Conservation (phyloP, 2,888 invertebrate genomes). For the Synergus umbraculus region DNA sequence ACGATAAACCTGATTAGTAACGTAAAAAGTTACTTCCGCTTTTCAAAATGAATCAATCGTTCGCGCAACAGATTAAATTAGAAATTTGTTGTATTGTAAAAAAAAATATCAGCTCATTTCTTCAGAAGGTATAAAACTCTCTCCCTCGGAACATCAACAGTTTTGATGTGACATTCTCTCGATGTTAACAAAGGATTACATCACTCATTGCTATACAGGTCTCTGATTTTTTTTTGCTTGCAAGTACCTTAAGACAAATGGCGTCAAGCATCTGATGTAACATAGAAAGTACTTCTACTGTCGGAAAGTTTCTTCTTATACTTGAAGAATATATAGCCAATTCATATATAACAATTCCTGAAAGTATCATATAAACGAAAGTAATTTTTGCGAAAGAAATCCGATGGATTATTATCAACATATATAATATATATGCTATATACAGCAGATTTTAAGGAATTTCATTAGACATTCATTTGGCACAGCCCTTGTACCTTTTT, state of each 20-base stretch:
- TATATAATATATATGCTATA: no score
- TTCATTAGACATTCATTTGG: no score
- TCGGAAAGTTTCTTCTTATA: slow-evolving; percentile 39
- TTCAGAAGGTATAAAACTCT: slow-evolving; percentile 10
- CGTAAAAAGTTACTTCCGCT: slow-evolving; percentile 9
- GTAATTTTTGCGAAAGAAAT: background rate
- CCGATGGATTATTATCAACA: background rate
- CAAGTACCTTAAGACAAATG: slow-evolving; percentile 38
- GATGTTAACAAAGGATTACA: slow-evolving; percentile 39
- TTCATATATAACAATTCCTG: background rate
- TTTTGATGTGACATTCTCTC: slow-evolving; percentile 40
- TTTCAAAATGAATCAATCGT: background rate
- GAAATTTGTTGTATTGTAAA: background rate
- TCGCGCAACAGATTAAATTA: background rate
- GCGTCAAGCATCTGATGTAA: slow-evolving; percentile 39
- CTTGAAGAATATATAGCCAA: slow-evolving; percentile 17
- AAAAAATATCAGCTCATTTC: slow-evolving; percentile 2
- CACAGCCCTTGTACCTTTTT: no score
- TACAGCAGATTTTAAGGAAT: no score
- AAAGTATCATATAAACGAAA: background rate
- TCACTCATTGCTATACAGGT: slow-evolving; percentile 32
- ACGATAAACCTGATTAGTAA: slow-evolving; percentile 17
- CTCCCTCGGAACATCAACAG: slow-evolving; percentile 12
- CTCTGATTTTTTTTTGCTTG: slow-evolving; percentile 32
- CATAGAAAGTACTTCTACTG: slow-evolving; percentile 41